Evolutionary conservation across 2,888 invertebrate species (phyloP), one percentile per base, ranked within the genome.

Genomic region (Lithophane socia): DNA sequence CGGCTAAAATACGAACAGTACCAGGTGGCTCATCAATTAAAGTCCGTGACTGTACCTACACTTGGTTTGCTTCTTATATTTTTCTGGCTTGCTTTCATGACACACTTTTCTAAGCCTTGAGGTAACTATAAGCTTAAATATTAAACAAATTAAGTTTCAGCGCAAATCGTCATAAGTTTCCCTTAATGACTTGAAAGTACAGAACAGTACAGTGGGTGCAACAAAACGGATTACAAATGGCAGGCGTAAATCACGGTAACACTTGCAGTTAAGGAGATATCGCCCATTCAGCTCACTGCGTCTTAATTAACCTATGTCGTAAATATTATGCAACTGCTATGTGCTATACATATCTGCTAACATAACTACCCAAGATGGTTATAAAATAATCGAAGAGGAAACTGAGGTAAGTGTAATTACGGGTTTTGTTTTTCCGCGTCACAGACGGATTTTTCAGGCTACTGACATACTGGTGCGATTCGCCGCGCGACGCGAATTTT

Each of bases 241-340:
- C 88, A 82, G 84, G 80, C 89, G 92, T 94, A 94, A 94, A 94
- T 94, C 93, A 92, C 84, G 90, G 94, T 89, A 94, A 93, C 94
- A 94, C 92, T 94, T 94, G 94, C 93, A 92, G 87, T 88, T 91
- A 92, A 94, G 91, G 92, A 92, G 93, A 92, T 90, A 93, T 90
- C 85, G 91, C 91, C 88, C 86, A 87, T 89, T 89, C 87, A 85
- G 88, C 86, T 78, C 77, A 79, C 83, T 87, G 84, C 85, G 88
- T 92, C 92, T 93, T 93, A 93, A 93, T 94, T 93, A 91, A 90
- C 88, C 64, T 69, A 72, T 21, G 75, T 75, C 77, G 75, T 82
- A 86, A 85, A 79, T 75, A 83, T 72, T 71, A 70, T 68, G 67
- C 66, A 61, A 58, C 65, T 71, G 71, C 64, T 21, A 72, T 64